A percentile compares a stretch with the other conserved stretches of the same genome.
Conservation (phyloP, 2,113 vertebrate species). For the Ardeotis arabs region DNA sequence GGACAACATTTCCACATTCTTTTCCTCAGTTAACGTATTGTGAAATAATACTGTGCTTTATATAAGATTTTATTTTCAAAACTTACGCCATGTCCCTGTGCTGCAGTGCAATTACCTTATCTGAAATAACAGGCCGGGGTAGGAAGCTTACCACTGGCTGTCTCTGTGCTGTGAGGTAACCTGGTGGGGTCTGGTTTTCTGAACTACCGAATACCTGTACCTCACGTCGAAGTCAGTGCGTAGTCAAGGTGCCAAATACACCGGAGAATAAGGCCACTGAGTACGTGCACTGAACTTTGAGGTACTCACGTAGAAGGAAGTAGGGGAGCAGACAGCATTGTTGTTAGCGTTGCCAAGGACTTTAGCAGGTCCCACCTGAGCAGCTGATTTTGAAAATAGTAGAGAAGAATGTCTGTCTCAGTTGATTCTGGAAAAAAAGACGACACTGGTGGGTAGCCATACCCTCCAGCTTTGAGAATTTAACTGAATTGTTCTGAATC, state of each 20-base stretch:
- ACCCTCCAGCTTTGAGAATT: neutral
- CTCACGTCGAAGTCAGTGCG: neutral
- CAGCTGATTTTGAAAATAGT: neutral
- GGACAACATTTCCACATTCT: neutral
- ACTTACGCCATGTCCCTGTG: neutral
- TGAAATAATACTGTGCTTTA: neutral
- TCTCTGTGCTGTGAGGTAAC: neutral
- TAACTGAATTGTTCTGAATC: neutral
- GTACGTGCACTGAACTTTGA: neutral
- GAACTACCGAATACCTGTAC: neutral
- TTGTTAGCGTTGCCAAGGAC: neutral
- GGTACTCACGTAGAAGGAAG: neutral
- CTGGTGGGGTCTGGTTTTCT: neutral
- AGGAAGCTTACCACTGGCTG: neutral
- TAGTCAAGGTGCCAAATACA: neutral
- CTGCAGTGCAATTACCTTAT: neutral
- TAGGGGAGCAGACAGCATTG: neutral
- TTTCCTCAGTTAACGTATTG: neutral
- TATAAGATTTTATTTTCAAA: neutral
- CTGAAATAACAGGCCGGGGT: neutral
- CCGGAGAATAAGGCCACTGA: neutral
- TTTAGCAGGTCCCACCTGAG: neutral
- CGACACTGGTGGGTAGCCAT: neutral
- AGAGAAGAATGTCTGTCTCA: neutral
- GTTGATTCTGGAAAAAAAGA: neutral